Evolutionary conservation across 1,140 invertebrate genomes (phyloP), one percentile per base, ranked within the genome.

Genomic region (Bombus confusus): DNA sequence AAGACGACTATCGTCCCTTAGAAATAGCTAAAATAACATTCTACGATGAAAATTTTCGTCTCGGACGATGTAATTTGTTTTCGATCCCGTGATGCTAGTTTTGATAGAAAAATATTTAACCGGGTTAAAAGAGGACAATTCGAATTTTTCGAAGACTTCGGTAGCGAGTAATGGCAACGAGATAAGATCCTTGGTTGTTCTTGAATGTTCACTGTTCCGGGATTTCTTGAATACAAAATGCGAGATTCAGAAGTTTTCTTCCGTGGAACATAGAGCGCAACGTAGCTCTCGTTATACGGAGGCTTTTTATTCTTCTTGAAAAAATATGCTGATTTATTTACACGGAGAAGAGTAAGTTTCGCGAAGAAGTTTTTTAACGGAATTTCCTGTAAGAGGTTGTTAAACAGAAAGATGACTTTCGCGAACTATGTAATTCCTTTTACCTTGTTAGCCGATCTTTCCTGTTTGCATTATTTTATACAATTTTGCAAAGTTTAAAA

Each of bases 291-390:
- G 59, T 62, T 62, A 52, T 52, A 62, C 59, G 59, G 10, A 62
- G 59, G 59, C 12, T n/a, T n/a, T 62, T n/a, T 28, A 28, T 62
- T 62, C 59, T 62, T 62, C 28, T 62, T 28, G 59, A 62, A 62
- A 62, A 62, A n/a, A 62, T 62, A 62, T 62, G 59, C 59, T 62
- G 28, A 62, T 62, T 62, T 62, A n/a, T 62, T 62, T 62, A n/a
- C 28, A 62, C 59, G 59, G 5, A 62, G 59, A n/a, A 22, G 28
- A 62, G 59, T n/a, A n/a, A 62, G 28, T n/a, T 62, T n/a, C 28
- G 59, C 59, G 59, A 62, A 62, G 59, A 62, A 62, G 59, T n/a
- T 62, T 62, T 62, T 62, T 62, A 62, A 62, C 59, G 59, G 28
- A 62, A 62, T 62, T 62, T n/a, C 10, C 59, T 62, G 59, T 62